A percentile compares a stretch with the other conserved stretches of the same genome.
Evolutionary conservation across 2,113 vertebrate species (phyloP).

Genomic region (Engraulis encrasicolus): DNA sequence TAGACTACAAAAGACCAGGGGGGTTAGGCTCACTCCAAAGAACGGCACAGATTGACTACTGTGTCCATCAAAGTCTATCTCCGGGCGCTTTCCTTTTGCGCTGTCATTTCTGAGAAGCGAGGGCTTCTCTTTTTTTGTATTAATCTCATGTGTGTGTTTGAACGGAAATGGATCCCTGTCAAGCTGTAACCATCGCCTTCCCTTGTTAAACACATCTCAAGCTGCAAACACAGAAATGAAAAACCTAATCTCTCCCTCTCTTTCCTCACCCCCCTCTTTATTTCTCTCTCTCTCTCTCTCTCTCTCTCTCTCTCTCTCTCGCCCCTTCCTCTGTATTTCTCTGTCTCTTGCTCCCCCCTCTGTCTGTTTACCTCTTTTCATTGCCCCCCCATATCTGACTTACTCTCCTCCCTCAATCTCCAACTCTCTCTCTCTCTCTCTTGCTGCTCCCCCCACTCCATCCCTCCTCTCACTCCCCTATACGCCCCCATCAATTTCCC

Average conservation of each 20-base stretch:
- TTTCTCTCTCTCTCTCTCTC: background rate
- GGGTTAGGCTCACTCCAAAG: slow-evolving; percentile 54
- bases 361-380: background rate
- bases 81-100: slow-evolving; percentile 65
- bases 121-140: slow-evolving; percentile 67
- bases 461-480: background rate
- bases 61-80: slow-evolving; percentile 74
- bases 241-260: background rate
- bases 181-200: slow-evolving; percentile 8
- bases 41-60: slow-evolving; percentile 63
- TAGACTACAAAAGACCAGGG: background rate
- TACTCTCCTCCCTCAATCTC: too few species aligned
- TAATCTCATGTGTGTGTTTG: slow-evolving; percentile 64
- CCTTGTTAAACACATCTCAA: slow-evolving; percentile 16
- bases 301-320: background rate
- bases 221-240: background rate
- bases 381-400: background rate
- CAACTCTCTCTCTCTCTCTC: too few species aligned
- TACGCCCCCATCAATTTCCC: background rate
- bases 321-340: too few species aligned
- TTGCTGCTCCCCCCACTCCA: too few species aligned
- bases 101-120: slow-evolving; percentile 62
- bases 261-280: background rate
- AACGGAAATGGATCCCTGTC: slow-evolving; percentile 14
- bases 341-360: too few species aligned